Conservation (phyloP, 1,140 invertebrate genomes). For the Heliothis subflexa region DNA sequence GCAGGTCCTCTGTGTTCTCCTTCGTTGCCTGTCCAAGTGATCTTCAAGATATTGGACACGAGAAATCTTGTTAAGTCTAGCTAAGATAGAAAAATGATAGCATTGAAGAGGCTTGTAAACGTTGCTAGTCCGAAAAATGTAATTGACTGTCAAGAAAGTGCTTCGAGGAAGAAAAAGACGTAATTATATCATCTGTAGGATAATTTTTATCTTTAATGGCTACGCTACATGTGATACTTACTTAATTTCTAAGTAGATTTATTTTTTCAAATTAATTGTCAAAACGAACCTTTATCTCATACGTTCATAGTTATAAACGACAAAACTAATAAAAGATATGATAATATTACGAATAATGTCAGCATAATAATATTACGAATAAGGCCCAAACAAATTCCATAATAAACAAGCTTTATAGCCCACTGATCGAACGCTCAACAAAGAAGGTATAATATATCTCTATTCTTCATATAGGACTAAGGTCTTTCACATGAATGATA, state of each 20-base stretch:
- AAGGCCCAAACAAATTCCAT: too few relatives aligned
- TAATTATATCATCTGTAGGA: too few relatives aligned
- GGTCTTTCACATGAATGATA: neutral
- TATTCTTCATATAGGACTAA: neutral
- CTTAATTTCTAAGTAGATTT: too few relatives aligned
- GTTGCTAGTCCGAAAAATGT: neutral
- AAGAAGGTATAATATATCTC: neutral
- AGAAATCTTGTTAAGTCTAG: constrained; percentile 15
- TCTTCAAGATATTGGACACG: constrained; percentile 36
- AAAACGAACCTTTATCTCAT: too few relatives aligned
- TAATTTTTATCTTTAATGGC: too few relatives aligned
- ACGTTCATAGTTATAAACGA: too few relatives aligned
- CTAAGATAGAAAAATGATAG: constrained; percentile 6
- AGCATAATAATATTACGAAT: too few relatives aligned
- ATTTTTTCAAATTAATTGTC: too few relatives aligned
- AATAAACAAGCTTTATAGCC: too few relatives aligned
- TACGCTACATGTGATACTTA: too few relatives aligned
- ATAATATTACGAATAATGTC: too few relatives aligned
- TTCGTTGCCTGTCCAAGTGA: constrained; percentile 23
- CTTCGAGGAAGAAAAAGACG: neutral
- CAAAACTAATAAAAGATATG: too few relatives aligned
- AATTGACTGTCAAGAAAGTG: neutral
- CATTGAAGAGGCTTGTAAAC: neutral
- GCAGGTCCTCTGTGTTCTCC: constrained; percentile 7
- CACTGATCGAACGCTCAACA: neutral